These are phyloP conservation scores for Mythimna albipuncta DNA, from an alignment of 2,888 invertebrate genomes.

Conservation along the genomic window DNA sequence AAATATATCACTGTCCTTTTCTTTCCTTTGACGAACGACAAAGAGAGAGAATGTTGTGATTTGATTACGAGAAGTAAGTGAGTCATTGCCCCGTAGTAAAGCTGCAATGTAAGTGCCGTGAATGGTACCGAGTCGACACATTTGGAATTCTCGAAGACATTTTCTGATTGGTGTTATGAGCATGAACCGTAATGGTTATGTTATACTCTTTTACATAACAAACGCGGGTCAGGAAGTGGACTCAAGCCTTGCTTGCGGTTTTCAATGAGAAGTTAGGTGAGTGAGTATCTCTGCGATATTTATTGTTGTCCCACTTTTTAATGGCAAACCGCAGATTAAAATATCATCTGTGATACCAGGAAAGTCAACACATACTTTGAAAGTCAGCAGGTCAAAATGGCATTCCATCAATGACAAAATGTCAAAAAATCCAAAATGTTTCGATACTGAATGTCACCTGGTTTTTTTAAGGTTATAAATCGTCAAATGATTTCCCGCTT, in stretches of 20 bases:
- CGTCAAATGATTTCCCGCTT: no score
- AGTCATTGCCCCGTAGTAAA: conserved; percentile 68
- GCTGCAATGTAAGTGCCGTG: conserved; percentile 44
- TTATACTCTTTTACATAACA: conserved; percentile 54
- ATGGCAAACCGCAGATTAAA: background rate
- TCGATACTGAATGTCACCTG: no score
- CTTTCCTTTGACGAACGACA: conserved; percentile 20
- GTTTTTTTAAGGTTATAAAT: no score
- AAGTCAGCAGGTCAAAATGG: no score
- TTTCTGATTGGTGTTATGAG: conserved; percentile 35
- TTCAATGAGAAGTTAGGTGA: background rate
- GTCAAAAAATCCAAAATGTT: no score
- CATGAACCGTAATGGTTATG: conserved; percentile 27
- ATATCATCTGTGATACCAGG: background rate
- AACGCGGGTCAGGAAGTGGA: conserved; percentile 36
- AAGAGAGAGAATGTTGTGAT: conserved; percentile 60
- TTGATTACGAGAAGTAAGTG: conserved; percentile 62
- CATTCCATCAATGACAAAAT: no score
- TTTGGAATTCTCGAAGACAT: conserved; percentile 49
- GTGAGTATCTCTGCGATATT: conserved; percentile 15
- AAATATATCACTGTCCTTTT: conserved; percentile 45
- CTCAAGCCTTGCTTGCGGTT: conserved; percentile 24
- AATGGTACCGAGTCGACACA: conserved; percentile 43
- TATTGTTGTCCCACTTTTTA: background rate
- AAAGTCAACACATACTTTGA: background rate